Evolutionary conservation across 2,888 invertebrate genomes (phyloP).

Genomic region (Merodon equestris): DNA sequence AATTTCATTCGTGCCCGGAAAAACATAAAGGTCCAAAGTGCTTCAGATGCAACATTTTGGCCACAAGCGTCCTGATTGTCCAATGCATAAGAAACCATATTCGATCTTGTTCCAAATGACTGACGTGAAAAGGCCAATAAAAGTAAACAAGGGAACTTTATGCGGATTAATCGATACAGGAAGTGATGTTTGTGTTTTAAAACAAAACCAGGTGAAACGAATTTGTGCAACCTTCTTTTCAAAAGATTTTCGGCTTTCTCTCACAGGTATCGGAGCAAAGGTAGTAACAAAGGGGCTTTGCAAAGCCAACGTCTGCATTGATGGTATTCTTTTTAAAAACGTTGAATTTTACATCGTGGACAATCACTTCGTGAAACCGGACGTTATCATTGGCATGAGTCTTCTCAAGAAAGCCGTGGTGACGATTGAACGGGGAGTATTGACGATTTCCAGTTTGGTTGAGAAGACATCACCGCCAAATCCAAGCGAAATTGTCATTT

Average conservation of each 20-base stretch:
- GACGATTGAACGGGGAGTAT: too few relatives aligned
- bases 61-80: conserved; percentile 4
- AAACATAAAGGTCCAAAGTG: not conserved
- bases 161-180: too few relatives aligned
- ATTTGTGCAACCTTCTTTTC: too few relatives aligned
- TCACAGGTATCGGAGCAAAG: conserved; percentile 12
- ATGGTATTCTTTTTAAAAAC: conserved; percentile 12
- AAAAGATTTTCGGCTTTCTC: conserved; percentile 15
- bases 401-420: too few relatives aligned
- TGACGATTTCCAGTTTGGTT: too few relatives aligned
- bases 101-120: conserved; percentile 15
- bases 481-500: too few relatives aligned
- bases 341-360: conserved; percentile 21
- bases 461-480: too few relatives aligned
- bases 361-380: conserved; percentile 18
- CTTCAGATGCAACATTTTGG: conserved; percentile 14
- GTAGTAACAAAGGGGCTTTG: conserved; percentile 15
- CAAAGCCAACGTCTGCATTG: not conserved
- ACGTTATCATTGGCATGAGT: conserved; percentile 5
- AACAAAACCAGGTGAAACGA: too few relatives aligned
- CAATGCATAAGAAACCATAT: conserved; percentile 3
- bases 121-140: too few relatives aligned
- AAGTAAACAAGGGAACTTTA: too few relatives aligned
- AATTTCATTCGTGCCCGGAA: conserved; percentile 4
- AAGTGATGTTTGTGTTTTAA: too few relatives aligned